Percentiles rank a stretch among this genome's conserved stretches.
These are phyloP conservation scores for Pollenia angustigena DNA, from an alignment of 2,888 invertebrate genomes.

Conservation along the genomic window DNA sequence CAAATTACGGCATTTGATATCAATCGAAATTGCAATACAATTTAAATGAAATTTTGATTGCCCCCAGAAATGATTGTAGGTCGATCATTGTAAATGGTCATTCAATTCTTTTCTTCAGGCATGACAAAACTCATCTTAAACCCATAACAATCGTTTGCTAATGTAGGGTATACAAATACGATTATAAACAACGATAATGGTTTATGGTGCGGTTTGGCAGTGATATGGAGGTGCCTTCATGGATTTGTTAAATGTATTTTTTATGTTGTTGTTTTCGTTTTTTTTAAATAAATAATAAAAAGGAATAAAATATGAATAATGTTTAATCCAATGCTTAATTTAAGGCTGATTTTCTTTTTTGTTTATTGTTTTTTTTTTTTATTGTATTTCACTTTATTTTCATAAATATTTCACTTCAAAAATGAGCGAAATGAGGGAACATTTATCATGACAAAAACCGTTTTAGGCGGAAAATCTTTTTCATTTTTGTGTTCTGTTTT, in stretches of 20 bases:
- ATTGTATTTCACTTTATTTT: neutral
- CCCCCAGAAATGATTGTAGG: too few relatives aligned
- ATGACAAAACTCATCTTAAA: too few relatives aligned
- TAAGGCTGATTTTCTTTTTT: conserved; percentile 10
- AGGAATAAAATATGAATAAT: conserved; percentile 68
- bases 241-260: conserved; percentile 27
- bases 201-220: conserved; percentile 3
- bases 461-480: neutral
- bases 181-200: conserved; percentile 46
- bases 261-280: conserved; percentile 33
- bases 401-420: conserved; percentile 36
- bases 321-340: conserved; percentile 60
- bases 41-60: too few relatives aligned
- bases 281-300: conserved; percentile 62
- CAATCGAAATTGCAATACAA: too few relatives aligned
- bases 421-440: neutral
- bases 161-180: conserved; percentile 11
- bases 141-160: too few relatives aligned
- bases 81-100: too few relatives aligned
- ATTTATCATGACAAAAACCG: neutral
- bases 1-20: too few relatives aligned
- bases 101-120: too few relatives aligned
- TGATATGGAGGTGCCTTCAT: conserved; percentile 40
- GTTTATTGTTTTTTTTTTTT: neutral
- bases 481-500: too few relatives aligned